Conservation (phyloP, 2,888 invertebrate species). For the Beris chalybata region DNA sequence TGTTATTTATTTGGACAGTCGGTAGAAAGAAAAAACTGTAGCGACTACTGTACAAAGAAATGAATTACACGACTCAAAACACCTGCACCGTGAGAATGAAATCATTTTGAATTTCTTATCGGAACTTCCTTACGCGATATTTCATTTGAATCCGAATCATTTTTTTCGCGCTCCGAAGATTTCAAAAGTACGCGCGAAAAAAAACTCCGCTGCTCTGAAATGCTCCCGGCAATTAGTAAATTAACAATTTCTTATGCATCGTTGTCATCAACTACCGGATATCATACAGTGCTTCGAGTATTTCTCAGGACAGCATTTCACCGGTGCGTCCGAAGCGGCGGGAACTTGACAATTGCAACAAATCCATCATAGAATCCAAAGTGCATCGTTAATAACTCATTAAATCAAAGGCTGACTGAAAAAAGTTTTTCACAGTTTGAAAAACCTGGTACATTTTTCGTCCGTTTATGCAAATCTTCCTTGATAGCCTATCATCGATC, state of each 20-base stretch:
- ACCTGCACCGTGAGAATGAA: conserved; percentile 30
- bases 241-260: conserved; percentile 27
- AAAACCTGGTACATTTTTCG: too few relatives aligned
- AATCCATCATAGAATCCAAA: conserved; percentile 24
- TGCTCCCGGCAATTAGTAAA: conserved; percentile 28
- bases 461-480: neutral
- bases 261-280: conserved; percentile 25
- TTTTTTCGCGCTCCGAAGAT: neutral
- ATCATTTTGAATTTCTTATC: conserved; percentile 22
- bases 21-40: neutral
- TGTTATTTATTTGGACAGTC: too few relatives aligned
- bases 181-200: neutral
- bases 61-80: conserved; percentile 8
- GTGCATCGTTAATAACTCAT: conserved; percentile 32
- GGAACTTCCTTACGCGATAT: conserved; percentile 19
- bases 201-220: neutral
- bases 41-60: conserved; percentile 3
- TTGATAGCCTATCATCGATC: conserved; percentile 12
- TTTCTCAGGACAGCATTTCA: conserved; percentile 19
- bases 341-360: conserved; percentile 15
- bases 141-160: conserved; percentile 12
- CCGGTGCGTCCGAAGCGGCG: conserved; percentile 15
- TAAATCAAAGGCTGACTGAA: neutral
- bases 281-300: conserved; percentile 1
- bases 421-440: too few relatives aligned